These are phyloP conservation scores for Grallaria varia DNA, from an alignment of 2,113 vertebrate species.

Conservation along the genomic window DNA sequence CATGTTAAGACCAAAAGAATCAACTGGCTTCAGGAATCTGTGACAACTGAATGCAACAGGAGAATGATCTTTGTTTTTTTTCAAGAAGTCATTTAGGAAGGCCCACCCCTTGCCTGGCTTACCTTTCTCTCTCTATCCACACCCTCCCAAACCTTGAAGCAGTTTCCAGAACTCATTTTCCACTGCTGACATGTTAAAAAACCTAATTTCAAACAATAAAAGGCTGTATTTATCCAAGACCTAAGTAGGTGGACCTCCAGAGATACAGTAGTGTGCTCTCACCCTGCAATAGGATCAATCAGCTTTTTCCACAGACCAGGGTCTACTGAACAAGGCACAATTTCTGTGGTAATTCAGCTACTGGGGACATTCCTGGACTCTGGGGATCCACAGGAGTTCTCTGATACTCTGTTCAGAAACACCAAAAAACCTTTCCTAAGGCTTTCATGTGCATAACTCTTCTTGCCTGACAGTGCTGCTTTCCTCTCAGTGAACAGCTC, in stretches of 20 bases:
- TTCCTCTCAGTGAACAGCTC: background rate
- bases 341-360: background rate
- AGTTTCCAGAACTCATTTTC: background rate
- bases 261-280: background rate
- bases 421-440: background rate
- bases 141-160: background rate
- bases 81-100: background rate
- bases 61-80: background rate
- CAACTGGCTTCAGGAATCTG: background rate
- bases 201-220: background rate
- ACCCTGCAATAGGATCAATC: background rate
- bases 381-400: accelerated
- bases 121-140: background rate
- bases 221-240: background rate
- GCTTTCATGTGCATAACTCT: background rate
- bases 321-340: accelerated
- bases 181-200: background rate
- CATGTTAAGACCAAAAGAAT: background rate
- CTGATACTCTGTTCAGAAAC: background rate
- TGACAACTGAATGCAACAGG: background rate
- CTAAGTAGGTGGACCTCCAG: background rate
- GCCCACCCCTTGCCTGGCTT: background rate
- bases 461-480: background rate
- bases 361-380: background rate
- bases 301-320: background rate